Base-by-base conservation (phyloP, 92 coral and sea anemone species). In the Porites lobata region DNA sequence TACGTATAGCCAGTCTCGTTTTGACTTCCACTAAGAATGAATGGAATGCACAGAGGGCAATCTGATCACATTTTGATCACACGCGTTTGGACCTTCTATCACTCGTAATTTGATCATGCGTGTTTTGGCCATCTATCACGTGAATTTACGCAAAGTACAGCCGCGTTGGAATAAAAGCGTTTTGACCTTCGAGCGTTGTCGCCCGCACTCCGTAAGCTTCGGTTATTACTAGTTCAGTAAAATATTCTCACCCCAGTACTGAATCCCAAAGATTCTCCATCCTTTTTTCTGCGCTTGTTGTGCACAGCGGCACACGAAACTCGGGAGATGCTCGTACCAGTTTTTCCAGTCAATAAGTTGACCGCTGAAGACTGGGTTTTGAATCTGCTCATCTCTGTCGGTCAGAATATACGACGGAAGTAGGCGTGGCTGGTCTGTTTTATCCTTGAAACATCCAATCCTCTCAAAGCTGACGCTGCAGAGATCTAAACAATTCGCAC, bases 291-390 rank as follows among this genome's bases (percentile, higher is more conserved):
- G 89, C 53, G 97, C 96, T 47, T 84, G 88, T 73, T 83, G 24
- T 7, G 98, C 98, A 78, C 98, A 96, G 71, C 98, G 96, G 38
- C 98, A 96, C 17, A 94, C 86, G 32, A 96, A 92, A 0, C 76
- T 94, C 5, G 92, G 94, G 51, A 94, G 69, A 71, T 91, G 89
- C 29, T 90, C 81, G 59, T 90, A 79, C 96, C 94, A 96, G 83
- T 94, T 75, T 74, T 57, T 20, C 98, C 98, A 96, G 38, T 92
- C 81, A 22, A 96, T 91, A 4, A 52, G 8, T 8, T 80, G 54
- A 13, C 90, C 87, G 19, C 96, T 93, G 66, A 76, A 94, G 73
- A 26, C 76, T 14, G 63, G 51, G n/a, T 68, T 69, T 14, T 56
- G 61, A 56, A 56, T 56, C 29, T 77, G 61, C 0, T 77, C 9